Percentiles rank a stretch among this genome's conserved stretches.
Evolutionary conservation across 2,797 vertebrate genomes (phyloP).

Genomic region (Carcharodon carcharias): DNA sequence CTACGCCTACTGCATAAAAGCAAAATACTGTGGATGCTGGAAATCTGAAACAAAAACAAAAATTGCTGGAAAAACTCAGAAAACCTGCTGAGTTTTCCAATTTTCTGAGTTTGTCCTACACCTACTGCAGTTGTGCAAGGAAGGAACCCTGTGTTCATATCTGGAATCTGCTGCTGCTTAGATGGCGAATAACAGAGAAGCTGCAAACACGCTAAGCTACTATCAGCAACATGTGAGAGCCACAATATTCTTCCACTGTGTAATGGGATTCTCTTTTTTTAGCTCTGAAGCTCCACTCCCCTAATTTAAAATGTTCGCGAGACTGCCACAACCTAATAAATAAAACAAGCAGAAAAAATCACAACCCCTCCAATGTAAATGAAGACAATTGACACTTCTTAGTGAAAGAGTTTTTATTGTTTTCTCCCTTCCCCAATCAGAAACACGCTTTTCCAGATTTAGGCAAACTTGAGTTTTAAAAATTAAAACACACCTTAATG

Average conservation of each 20-base stretch:
- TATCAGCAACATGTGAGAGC: not conserved
- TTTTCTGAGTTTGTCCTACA: not conserved
- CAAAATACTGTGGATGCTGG: no score
- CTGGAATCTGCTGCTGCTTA: not conserved
- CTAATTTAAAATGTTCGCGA: not conserved
- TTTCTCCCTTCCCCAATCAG: conserved; percentile 57
- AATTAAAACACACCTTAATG: conserved; percentile 55
- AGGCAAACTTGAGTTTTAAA: conserved; percentile 50
- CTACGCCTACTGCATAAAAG: not conserved
- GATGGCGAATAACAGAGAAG: not conserved
- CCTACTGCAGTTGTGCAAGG: not conserved
- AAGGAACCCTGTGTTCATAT: not conserved
- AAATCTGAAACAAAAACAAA: no score
- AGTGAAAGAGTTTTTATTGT: conserved; percentile 36
- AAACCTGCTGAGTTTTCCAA: no score
- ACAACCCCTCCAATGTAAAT: not conserved
- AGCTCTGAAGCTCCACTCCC: not conserved
- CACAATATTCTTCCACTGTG: not conserved
- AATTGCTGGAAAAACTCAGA: no score
- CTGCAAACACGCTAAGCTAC: not conserved
- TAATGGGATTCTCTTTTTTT: not conserved
- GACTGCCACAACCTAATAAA: not conserved
- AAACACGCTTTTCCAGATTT: conserved; percentile 52
- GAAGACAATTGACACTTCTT: not conserved
- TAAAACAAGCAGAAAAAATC: not conserved